These are phyloP conservation scores for Entomobrya proxima DNA, from an alignment of 2,888 invertebrate species.

Conservation along the genomic window DNA sequence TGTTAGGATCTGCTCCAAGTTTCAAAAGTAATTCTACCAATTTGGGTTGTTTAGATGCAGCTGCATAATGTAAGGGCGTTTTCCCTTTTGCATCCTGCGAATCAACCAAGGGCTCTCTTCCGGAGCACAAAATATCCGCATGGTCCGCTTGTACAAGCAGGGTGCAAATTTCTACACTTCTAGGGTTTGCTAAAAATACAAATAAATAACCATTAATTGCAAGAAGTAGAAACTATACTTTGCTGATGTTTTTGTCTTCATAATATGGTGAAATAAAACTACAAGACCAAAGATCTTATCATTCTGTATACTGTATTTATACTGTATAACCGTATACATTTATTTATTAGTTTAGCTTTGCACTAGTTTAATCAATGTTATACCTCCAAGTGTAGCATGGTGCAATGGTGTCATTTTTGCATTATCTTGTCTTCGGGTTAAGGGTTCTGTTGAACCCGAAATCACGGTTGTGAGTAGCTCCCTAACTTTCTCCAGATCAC, in stretches of 20 bases:
- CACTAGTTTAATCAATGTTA: not conserved
- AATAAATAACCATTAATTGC: not conserved
- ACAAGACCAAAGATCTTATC: not conserved
- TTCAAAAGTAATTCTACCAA: constrained; percentile 49
- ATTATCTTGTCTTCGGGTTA: constrained; percentile 61
- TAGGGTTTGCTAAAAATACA: constrained; percentile 44
- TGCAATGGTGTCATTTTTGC: constrained; percentile 68
- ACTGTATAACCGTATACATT: too few relatives aligned
- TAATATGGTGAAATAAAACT: too few relatives aligned
- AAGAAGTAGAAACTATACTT: not conserved
- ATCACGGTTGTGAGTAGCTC: constrained; percentile 59
- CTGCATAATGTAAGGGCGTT: constrained; percentile 70
- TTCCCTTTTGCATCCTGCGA: constrained; percentile 59
- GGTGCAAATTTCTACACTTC: constrained; percentile 57
- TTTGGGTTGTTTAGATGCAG: constrained; percentile 49
- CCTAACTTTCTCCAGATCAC: constrained; percentile 63
- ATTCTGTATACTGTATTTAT: too few relatives aligned
- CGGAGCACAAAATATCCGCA: not conserved
- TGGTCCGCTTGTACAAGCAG: constrained; percentile 59
- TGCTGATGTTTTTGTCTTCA: not conserved
- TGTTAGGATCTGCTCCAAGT: constrained; percentile 63
- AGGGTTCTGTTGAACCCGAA: constrained; percentile 50
- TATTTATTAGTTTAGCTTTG: too few relatives aligned
- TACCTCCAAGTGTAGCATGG: constrained; percentile 65
- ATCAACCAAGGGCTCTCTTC: constrained; percentile 56